Base-by-base conservation (phyloP, 2,888 invertebrate species). In the Hemicrepidius hirtus region DNA sequence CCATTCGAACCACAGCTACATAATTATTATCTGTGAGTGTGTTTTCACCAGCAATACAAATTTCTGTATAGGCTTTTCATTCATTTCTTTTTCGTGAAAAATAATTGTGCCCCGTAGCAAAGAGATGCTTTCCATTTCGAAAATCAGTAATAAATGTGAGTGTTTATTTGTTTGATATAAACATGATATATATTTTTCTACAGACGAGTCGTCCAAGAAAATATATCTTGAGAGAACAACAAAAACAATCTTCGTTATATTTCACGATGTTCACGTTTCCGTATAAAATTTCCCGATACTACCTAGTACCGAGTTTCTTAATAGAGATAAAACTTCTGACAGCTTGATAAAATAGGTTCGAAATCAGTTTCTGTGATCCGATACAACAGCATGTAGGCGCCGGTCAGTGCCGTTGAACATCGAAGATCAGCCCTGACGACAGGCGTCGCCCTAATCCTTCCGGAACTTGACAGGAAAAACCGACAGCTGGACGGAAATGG, bases 401-500 rank as follows among this genome's bases (percentile, higher is more conserved):
- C 71, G 71, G 71, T 65, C 71, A 71, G 46, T 66, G 53, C 32
- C 63, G 63, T 62, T 55, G 63, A 69, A 63, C 63, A 63, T 37
- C 62, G 53, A 69, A 68, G 53, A 69, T 63, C 41, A 41, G 69
- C 40, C 40, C 21, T 60, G 60, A 67, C 73, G 70, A 73, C 73
- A 73, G 68, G 49, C 68, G 63, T 68, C 64, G 50, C 64, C 68
- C 46, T 68, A 64, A 73, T 68, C 68, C 70, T 65, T 70, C 65
- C 66, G 66, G 65, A 73, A 57, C 66, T 49, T 66, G 73, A 67
- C 73, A 66, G 69, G 66, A 65, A 60, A 72, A 70, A 70, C 65
- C 44, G 70, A 73, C 70, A 73, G 70, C 65, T 41, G 69, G 37
- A 49, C 55, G 68, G 62, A 68, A 46, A 63, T 55, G 24, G 59